Percentiles rank a stretch among this genome's conserved stretches.
phyloP scores from a whole-genome alignment of 2,797 vertebrate genomes.

The Helarctos malayanus region DNA sequence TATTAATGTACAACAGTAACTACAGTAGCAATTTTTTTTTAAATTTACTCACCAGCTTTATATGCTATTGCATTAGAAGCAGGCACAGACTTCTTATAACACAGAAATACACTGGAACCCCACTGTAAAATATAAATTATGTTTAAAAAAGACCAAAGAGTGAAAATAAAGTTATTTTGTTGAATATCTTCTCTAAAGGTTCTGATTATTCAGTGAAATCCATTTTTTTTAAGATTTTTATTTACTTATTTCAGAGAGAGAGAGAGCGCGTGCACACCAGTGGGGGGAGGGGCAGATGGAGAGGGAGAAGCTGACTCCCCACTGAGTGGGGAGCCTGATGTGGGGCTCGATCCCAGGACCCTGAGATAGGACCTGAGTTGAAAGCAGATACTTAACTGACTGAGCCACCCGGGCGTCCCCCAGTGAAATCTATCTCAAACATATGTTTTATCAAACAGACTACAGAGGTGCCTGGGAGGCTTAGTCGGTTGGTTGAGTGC shows the following conservation, averaged over 20 bases:
- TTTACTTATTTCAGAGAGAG: too few species aligned
- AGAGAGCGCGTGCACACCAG: fast-evolving
- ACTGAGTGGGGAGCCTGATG: too few species aligned
- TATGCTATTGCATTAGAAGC: conserved; percentile 97
- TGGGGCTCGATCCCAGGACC: too few species aligned
- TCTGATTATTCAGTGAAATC: neutral
- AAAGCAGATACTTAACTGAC: too few species aligned
- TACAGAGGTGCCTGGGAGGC: neutral
- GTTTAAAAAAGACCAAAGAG: conserved; percentile 68
- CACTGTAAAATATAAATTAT: conserved; percentile 93
- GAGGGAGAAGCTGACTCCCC: too few species aligned
- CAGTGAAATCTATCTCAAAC: conserved; percentile 56
- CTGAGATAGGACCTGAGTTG: too few species aligned
- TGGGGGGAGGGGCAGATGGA: too few species aligned
- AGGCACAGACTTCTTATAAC: conserved; percentile 99
- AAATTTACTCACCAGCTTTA: conserved; percentile 96
- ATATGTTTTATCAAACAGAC: conserved; percentile 18
- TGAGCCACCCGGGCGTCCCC: too few species aligned
- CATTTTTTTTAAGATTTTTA: too few species aligned
- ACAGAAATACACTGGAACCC: conserved; percentile 98
- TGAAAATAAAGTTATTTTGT: conserved; percentile 37
- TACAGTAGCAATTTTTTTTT: neutral
- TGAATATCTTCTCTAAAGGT: conserved; percentile 37
- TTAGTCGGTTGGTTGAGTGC: neutral
- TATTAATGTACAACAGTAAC: conserved; percentile 11